Evolutionary conservation across 2,888 invertebrate genomes (phyloP), one percentile per base, ranked within the genome.

Genomic region (Lochmaea crataegi): DNA sequence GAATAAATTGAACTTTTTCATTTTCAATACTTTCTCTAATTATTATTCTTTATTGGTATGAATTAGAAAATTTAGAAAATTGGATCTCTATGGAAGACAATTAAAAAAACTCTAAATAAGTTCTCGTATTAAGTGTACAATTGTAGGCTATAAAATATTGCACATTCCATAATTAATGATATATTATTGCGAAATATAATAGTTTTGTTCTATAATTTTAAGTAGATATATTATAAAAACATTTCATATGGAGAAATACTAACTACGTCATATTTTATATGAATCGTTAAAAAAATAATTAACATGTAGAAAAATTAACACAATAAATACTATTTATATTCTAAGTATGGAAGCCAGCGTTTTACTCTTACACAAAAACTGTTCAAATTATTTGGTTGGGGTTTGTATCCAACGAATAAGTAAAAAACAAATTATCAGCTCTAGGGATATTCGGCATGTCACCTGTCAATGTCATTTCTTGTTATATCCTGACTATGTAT

Each of bases 141-240:
- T 64, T 60, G 60, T 68, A 77, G 75, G 75, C 73, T 75, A 78
- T 76, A 79, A 76, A 78, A 81, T 81, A 81, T 81, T 81, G 80
- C 81, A 81, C 81, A 71, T 80, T 75, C 67, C 75, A 68, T 73
- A 68, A 56, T 70, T 51, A 41, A 65, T 64, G 64, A 65, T 70
- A 75, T 75, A 76, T 72, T 73, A 71, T 68, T 70, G 70, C 64
- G 70, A 64, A 70, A 70, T 70, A 70, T 70, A 61, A 72, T 65
- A 71, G 38, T 69, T 66, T 64, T 68, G 16, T 73, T 64, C 58
- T 69, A 69, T 60, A 65, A 32, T 60, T 66, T 73, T 65, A 68
- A 61, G 45, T 64, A 63, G 61, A 58, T 58, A 71, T 71, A 70
- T 68, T 68, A 74, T 72, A 75, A 66, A 65, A 63, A 68, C 53